Evolutionary conservation across 1,140 invertebrate genomes (phyloP).

Genomic region (Bombus terrestris): DNA sequence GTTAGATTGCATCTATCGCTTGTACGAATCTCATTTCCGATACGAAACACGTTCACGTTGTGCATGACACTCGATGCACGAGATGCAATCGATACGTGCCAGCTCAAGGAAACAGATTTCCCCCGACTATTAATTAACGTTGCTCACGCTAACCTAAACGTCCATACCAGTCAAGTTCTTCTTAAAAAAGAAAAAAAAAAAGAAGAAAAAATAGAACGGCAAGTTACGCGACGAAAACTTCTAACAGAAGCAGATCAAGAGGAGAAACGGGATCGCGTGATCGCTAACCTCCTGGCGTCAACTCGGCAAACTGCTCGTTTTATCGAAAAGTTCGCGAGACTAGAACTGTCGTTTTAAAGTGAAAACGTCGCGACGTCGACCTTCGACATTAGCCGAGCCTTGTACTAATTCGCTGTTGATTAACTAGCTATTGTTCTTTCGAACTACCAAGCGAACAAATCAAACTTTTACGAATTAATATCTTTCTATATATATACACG

Average conservation of each 20-base stretch:
- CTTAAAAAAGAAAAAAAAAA: background rate
- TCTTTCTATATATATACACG: constrained; percentile 2
- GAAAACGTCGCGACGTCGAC: background rate
- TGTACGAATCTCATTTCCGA: constrained; percentile 1
- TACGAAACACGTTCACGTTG: constrained; percentile 24
- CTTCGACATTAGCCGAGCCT: background rate
- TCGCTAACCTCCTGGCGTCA: constrained; percentile 5
- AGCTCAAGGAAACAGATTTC: constrained; percentile 25
- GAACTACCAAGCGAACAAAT: background rate
- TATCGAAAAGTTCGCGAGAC: constrained; percentile 26
- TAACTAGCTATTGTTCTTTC: constrained; percentile 32
- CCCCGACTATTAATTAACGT: constrained; percentile 19
- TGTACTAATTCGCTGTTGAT: constrained; percentile 5
- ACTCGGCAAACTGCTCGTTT: background rate
- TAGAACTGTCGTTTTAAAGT: no score
- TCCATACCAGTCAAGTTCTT: background rate
- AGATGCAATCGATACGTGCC: constrained; percentile 12
- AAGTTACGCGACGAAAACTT: constrained; percentile 46
- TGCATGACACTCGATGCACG: background rate
- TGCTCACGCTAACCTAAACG: background rate
- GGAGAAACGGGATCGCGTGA: constrained; percentile 17
- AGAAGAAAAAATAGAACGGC: constrained; percentile 15
- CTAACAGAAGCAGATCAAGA: constrained; percentile 14
- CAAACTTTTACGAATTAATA: constrained; percentile 40
- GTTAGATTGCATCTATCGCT: background rate